Evolutionary conservation across 1,140 invertebrate species (phyloP).

Genomic region (Drosophila mauritiana): DNA sequence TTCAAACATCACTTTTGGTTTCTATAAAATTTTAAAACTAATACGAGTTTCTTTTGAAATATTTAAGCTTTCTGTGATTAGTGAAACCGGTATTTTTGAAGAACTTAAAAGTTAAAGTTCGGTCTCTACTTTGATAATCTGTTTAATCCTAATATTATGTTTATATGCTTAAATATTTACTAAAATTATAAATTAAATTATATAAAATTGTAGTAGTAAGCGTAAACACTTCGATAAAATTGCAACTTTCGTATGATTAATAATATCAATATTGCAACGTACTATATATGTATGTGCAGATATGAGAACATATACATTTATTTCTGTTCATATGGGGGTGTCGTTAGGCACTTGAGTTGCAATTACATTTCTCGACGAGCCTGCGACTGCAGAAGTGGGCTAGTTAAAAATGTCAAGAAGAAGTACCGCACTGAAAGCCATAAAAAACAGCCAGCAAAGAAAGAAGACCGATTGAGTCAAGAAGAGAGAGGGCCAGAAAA

Average conservation of each 20-base stretch:
- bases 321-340: constrained; percentile 5
- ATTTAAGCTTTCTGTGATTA: no score
- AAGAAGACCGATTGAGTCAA: background rate
- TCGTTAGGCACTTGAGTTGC: constrained; percentile 37
- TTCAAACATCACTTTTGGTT: background rate
- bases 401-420: constrained; percentile 44
- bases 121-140: no score
- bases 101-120: no score
- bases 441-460: background rate
- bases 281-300: background rate
- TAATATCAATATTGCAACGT: background rate
- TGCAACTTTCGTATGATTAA: no score
- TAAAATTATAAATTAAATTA: no score
- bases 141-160: no score
- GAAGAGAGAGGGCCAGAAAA: background rate
- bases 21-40: no score
- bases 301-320: background rate
- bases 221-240: no score
- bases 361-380: constrained; percentile 31
- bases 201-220: no score
- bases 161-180: no score
- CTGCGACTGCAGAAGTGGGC: constrained; percentile 42
- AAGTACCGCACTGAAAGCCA: constrained; percentile 9
- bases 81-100: no score
- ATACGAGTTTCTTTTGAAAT: no score